A percentile compares a stretch with the other conserved stretches of the same genome.
Conservation (phyloP, 2,797 vertebrate genomes). For the Pyrrhura leucotis region DNA sequence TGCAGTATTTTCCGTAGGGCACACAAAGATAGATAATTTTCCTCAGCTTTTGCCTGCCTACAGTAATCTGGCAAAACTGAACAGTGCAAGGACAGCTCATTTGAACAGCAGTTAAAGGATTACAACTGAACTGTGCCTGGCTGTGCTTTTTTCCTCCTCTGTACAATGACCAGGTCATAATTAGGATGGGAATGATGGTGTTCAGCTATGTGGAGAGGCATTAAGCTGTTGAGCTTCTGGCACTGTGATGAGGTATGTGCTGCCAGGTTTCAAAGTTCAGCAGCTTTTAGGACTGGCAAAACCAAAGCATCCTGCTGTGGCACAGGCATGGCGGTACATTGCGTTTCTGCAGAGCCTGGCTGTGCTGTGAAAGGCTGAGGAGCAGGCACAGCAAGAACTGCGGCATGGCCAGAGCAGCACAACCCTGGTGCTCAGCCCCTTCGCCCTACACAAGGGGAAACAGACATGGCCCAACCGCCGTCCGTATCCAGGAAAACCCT, state of each 20-base stretch:
- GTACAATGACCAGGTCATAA: constrained; percentile 60
- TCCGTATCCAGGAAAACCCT: background rate
- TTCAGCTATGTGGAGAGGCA: background rate
- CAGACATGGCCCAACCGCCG: rapidly evolving
- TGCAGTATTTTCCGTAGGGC: background rate
- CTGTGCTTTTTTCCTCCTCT: constrained; percentile 1
- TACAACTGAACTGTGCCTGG: constrained; percentile 56
- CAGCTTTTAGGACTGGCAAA: constrained; percentile 31
- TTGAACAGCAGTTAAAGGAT: constrained; percentile 66
- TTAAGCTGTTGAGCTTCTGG: constrained; percentile 36
- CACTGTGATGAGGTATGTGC: rapidly evolving
- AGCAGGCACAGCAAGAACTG: rapidly evolving
- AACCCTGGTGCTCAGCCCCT: background rate
- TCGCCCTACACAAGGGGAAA: background rate
- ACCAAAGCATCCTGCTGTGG: background rate
- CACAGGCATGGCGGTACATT: background rate
- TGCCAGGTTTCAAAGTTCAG: constrained; percentile 60
- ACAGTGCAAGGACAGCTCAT: constrained; percentile 37
- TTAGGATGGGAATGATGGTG: constrained; percentile 51
- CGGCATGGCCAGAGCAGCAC: background rate
- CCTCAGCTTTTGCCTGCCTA: constrained; percentile 21
- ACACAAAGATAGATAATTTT: constrained; percentile 19
- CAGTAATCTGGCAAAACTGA: constrained; percentile 22
- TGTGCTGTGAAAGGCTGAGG: background rate
- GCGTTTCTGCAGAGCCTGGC: background rate